phyloP scores from a whole-genome alignment of 2,888 invertebrate genomes.

The Eurytoma adleriae region DNA sequence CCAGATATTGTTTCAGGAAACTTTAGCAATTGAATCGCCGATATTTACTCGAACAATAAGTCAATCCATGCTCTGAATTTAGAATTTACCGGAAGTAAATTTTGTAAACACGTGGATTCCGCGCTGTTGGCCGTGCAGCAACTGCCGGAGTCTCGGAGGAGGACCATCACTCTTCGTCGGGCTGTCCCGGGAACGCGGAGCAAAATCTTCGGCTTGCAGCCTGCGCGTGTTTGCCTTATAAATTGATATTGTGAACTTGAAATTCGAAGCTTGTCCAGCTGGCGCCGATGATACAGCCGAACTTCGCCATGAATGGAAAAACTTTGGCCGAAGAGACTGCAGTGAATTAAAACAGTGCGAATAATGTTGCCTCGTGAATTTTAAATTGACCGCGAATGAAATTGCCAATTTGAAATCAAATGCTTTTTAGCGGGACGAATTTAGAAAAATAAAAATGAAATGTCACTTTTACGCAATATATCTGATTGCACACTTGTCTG shows the following conservation, averaged over 20 bases:
- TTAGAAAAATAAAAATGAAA: too few relatives aligned
- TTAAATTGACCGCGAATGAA: too few relatives aligned
- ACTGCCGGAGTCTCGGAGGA: slow-evolving; percentile 10
- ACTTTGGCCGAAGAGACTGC: too few relatives aligned
- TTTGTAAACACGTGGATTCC: slow-evolving; percentile 21
- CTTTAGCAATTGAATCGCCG: slow-evolving; percentile 12
- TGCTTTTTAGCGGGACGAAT: too few relatives aligned
- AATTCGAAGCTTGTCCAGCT: slow-evolving; percentile 4
- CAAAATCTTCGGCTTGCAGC: slow-evolving; percentile 15
- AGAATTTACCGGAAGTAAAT: slow-evolving; percentile 15
- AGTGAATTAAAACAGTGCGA: too few relatives aligned
- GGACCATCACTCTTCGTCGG: slow-evolving; percentile 47
- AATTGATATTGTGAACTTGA: slow-evolving; percentile 48
- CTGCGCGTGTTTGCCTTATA: slow-evolving; percentile 40
- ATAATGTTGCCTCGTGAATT: too few relatives aligned
- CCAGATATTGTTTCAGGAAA: neutral
- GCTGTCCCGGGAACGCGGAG: neutral
- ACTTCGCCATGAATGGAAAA: too few relatives aligned
- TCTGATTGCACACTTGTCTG: too few relatives aligned
- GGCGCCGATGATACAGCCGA: too few relatives aligned
- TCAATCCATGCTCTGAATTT: slow-evolving; percentile 17
- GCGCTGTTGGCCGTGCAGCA: neutral
- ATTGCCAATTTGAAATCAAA: too few relatives aligned
- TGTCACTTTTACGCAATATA: too few relatives aligned
- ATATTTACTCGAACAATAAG: slow-evolving; percentile 28